A percentile compares a stretch with the other conserved stretches of the same genome.
These are phyloP conservation scores for Dinomys branickii DNA, from an alignment of 2,113 vertebrate species.

Conservation along the genomic window DNA sequence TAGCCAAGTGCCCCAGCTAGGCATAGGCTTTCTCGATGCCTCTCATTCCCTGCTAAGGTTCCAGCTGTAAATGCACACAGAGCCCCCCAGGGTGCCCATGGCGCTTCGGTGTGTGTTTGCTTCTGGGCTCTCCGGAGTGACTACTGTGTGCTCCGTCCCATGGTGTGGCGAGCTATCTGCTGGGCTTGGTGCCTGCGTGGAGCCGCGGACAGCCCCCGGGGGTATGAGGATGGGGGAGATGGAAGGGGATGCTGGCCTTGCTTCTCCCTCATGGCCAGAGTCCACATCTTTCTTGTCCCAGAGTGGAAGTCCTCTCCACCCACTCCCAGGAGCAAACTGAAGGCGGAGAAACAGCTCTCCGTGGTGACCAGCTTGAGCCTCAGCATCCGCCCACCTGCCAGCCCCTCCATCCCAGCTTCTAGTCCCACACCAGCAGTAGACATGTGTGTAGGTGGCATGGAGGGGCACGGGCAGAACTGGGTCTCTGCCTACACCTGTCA, in stretches of 20 bases:
- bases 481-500: no score
- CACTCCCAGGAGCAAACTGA: fast-evolving
- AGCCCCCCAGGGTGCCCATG: fast-evolving
- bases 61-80: neutral
- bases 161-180: neutral
- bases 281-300: neutral
- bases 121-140: neutral
- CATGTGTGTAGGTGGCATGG: neutral
- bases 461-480: fast-evolving
- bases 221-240: fast-evolving
- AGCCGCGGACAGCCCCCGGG: fast-evolving
- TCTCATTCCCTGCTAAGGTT: no score
- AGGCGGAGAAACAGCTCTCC: neutral
- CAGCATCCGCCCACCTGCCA: fast-evolving
- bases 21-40: fast-evolving
- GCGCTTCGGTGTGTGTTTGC: fast-evolving
- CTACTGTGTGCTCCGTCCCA: fast-evolving
- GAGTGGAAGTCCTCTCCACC: no score
- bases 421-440: neutral
- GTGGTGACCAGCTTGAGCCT: neutral
- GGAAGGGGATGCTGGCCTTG: fast-evolving
- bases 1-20: fast-evolving
- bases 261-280: neutral
- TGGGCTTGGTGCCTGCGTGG: fast-evolving
- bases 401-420: neutral